These are phyloP conservation scores for Pilophorus perplexus DNA, from an alignment of 2,888 invertebrate genomes.

Conservation along the genomic window DNA sequence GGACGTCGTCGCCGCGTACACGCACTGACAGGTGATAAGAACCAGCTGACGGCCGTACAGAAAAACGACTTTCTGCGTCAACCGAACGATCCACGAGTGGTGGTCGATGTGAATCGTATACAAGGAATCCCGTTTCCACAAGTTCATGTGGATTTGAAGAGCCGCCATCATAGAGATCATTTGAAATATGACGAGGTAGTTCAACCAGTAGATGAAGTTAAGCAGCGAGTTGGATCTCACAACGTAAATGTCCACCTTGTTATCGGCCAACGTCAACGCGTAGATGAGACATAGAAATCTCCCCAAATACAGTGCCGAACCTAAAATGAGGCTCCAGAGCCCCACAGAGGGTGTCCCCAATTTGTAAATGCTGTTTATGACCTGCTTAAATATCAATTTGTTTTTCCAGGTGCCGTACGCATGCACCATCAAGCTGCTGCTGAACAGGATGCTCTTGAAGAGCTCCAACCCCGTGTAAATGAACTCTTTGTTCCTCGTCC, in stretches of 20 bases:
- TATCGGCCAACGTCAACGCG: neutral
- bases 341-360: neutral
- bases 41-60: slow-evolving; percentile 21
- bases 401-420: neutral
- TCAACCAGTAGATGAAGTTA: slow-evolving; percentile 18
- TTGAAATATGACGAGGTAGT: slow-evolving; percentile 24
- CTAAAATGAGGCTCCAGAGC: neutral
- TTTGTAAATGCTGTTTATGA: neutral
- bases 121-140: neutral
- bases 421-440: slow-evolving; percentile 14
- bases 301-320: neutral
- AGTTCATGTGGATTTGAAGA: neutral
- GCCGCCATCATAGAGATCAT: slow-evolving; percentile 13
- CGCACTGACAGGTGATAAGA: slow-evolving; percentile 15
- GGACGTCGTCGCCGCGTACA: slow-evolving; percentile 18
- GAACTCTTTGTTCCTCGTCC: neutral
- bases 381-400: neutral
- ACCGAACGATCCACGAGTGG: neutral
- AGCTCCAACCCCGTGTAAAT: slow-evolving; percentile 5
- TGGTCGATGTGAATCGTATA: slow-evolving; percentile 4
- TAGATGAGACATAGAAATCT: slow-evolving; percentile 11
- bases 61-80: neutral
- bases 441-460: slow-evolving; percentile 17
- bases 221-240: slow-evolving; percentile 12
- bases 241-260: slow-evolving; percentile 12